Evolutionary conservation across 2,113 vertebrate genomes (phyloP), one percentile per base, ranked within the genome.

Genomic region (Bujurquina vittata): DNA sequence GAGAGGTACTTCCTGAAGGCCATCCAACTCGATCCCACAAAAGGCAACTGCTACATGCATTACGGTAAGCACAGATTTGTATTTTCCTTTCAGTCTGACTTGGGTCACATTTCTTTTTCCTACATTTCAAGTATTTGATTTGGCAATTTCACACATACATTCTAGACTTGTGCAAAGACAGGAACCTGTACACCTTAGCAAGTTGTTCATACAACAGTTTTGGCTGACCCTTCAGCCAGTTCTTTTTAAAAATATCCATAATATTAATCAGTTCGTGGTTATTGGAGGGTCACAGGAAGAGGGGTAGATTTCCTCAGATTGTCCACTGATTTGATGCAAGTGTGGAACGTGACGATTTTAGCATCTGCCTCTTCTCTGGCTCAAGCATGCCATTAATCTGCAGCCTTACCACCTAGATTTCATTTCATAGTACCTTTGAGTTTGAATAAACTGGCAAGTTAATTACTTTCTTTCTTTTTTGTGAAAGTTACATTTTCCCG

Each of bases 41-140:
- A 99, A 96, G 98, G 97, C 93, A 99, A 98, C 95, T 99, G 98
- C 94, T 99, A 99, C 92, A 99, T 99, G 98, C 98, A 99, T 96
- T 99, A 99, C 83, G 98, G 98, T 99, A 94, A 83, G 97, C 95
- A 91, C 37, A 54, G 60, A 63, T 86, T 57, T 84, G 65, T 1
- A 8, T 59, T 63, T 40, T 26, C 3, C 37, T 58, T 81, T 77
- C 23, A 58, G 55, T 67, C 69, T 10, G 52, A 81, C 78, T 35
- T 60, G 57, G 75, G 69, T 40, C 72, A 56, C 60, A 29, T 83
- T 82, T n/a, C n/a, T 31, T 31, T 78, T 65, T 79, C 12, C 75
- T 57, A 55, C 29, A 56, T 82, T 67, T 78, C 4, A 29, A 46
- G 55, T 67, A 43, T 80, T 57, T 63, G 12, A 61, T 79, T 56